These are phyloP conservation scores for Trissolcus brochymenae DNA, from an alignment of 2,888 invertebrate species.

Conservation along the genomic window DNA sequence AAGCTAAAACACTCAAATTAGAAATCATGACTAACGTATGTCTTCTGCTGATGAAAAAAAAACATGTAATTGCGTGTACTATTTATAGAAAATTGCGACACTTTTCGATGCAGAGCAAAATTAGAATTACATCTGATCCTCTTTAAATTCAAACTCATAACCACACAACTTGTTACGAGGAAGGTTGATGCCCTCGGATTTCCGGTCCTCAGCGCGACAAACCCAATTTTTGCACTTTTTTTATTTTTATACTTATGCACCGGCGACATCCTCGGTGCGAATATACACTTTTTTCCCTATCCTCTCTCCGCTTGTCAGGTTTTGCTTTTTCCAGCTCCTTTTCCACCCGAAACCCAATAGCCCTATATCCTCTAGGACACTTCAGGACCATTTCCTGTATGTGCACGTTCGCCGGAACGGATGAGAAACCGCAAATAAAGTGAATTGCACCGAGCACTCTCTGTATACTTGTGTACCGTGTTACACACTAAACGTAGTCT, in stretches of 20 bases:
- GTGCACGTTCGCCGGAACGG: conserved; percentile 67
- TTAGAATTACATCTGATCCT: background rate
- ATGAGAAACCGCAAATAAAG: conserved; percentile 74
- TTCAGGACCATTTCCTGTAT: conserved; percentile 75
- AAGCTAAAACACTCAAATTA: too few relatives aligned
- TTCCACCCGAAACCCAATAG: conserved; percentile 72
- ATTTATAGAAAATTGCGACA: too few relatives aligned
- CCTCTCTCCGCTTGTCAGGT: conserved; percentile 42
- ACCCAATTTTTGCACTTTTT: conserved; percentile 61
- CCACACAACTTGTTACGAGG: too few relatives aligned
- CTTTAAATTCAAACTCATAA: conserved; percentile 8
- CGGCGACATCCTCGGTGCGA: conserved; percentile 25
- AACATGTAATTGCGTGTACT: too few relatives aligned
- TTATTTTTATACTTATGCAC: conserved; percentile 56
- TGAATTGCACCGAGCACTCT: conserved; percentile 49
- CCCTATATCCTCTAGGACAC: conserved; percentile 73
- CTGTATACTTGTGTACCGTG: conserved; percentile 39
- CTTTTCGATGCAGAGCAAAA: too few relatives aligned
- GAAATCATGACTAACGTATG: too few relatives aligned
- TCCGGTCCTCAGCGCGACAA: conserved; percentile 69
- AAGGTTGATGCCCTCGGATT: conserved; percentile 74
- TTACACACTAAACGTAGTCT: conserved; percentile 45
- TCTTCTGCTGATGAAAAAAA: too few relatives aligned
- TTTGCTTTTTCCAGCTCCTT: conserved; percentile 57
- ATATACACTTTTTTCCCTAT: conserved; percentile 43